Evolutionary conservation across 2,113 vertebrate species (phyloP), one percentile per base, ranked within the genome.

Genomic region (Chionis minor): DNA sequence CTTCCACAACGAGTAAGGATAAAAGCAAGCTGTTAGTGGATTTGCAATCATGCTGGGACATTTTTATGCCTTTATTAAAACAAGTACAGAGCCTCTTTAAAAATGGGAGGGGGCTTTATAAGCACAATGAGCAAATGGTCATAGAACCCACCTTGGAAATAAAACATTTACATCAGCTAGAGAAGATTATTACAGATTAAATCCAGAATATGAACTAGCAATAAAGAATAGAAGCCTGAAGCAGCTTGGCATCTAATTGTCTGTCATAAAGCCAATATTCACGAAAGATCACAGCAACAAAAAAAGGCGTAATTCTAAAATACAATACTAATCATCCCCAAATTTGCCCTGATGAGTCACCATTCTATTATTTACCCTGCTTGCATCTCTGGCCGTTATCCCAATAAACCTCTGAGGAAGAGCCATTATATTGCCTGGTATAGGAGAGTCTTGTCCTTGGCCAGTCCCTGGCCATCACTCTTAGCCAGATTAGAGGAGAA

Each of bases 11-110:
- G 24, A 79, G 3, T 49, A 62, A 55, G 28, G 23, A 62, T 27
- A 83, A 91, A 79, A 62, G 24, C 72, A 83, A 79, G 54, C 42
- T 58, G 54, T 40, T 61, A 78, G 42, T n/a, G 47, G 42, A 51
- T 45, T 73, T 83, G 72, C 32, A 88, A 4, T 55, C 47, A 27
- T 58, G 42, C 87, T 65, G 19, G 75, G 78, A 92, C 33, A 63
- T 62, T 59, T 94, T 86, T 45, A 90, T 81, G 51, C 71, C 56
- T 81, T 92, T 91, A 71, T 78, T 85, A 80, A 94, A 92, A 94
- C 51, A 96, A 87, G 79, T 45, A 49, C 80, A 88, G 84, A 83
- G 61, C 27, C 72, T 92, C 51, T 80, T 72, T 42, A 95, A 86
- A 51, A 71, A 33, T n/a, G 61, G 61, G 35, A 86, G 61, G 10